Evolutionary conservation across 1,140 invertebrate species (phyloP), one percentile per base, ranked within the genome.

Genomic region (Latrodectus geometricus): DNA sequence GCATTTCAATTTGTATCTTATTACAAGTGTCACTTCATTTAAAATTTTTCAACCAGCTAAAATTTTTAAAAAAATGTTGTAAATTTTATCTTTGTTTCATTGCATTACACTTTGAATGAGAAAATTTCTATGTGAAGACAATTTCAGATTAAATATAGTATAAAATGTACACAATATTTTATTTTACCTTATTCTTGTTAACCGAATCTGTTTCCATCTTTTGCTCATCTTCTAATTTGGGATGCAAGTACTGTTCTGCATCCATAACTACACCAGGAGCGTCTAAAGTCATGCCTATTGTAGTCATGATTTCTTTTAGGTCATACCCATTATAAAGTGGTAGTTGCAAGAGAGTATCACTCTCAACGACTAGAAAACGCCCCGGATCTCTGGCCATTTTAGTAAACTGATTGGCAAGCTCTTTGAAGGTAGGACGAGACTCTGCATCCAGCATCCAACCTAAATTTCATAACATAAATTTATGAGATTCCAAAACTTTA

Each of bases 331-430:
- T 95, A 91, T 96, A 96, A 87, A 95, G 95, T 85, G 97, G 97
- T 72, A 98, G 92, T 87, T 96, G 94, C 94, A 98, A 96, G 89
- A 97, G 95, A 90, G 95, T 96, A 90, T 99, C 97, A 12, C 97
- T 97, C 88, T 94, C 94, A 90, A 99, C 98, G 68, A 96, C 96
- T 76, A 99, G 92, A 91, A 99, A 99, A 66, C 97, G 93, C 23
- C 97, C 97, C 50, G 98, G 98, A 92, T 99, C 98, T 72, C 96
- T 93, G 0, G 97, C 95, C 95, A 99, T 99, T 90, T 98, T 98
- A 0, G 96, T 95, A 92, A 99, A 99, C 76, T 97, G 96, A 68
- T 97, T 96, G 0, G 96, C 96, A 11, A 99, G 91, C 90, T 99
- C 96, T 90, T 96, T 95, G 90, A 99, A 99, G n/a, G 95, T 95